Evolutionary conservation across 2,888 invertebrate species (phyloP).

Genomic region (Osmoderma eremita): DNA sequence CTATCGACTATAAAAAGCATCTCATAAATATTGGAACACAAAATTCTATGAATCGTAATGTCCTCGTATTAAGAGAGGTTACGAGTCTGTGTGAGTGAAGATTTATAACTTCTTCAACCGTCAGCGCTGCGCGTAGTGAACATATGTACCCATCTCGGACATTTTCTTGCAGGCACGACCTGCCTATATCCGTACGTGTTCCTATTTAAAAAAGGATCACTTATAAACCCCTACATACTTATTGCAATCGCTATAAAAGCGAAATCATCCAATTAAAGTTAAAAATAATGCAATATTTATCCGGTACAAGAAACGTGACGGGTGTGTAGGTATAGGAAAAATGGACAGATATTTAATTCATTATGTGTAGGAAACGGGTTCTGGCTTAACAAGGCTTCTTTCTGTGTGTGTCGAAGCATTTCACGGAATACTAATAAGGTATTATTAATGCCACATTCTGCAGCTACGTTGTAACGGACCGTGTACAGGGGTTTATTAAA

Average conservation of each 20-base stretch:
- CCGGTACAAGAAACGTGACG: slow-evolving; percentile 4
- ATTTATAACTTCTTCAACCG: slow-evolving; percentile 36
- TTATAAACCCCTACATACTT: slow-evolving; percentile 7
- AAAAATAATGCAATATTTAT: slow-evolving; percentile 26
- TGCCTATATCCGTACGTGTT: not conserved
- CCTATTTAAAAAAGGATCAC: slow-evolving; percentile 6
- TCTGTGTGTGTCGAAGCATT: slow-evolving; percentile 12
- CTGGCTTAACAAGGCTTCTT: slow-evolving; percentile 35
- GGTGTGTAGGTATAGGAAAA: slow-evolving; percentile 5
- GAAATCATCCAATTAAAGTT: slow-evolving; percentile 27
- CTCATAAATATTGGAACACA: slow-evolving; percentile 9
- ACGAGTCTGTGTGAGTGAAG: slow-evolving; percentile 5
- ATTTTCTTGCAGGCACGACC: not conserved
- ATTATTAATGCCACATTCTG: slow-evolving; percentile 37
- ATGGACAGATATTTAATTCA: slow-evolving; percentile 40
- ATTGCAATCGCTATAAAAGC: slow-evolving; percentile 3
- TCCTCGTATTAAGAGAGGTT: slow-evolving; percentile 3
- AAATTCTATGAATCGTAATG: slow-evolving; percentile 30
- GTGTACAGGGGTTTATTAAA: slow-evolving; percentile 10
- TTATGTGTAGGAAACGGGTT: slow-evolving; percentile 37
- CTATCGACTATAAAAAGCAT: slow-evolving; percentile 18
- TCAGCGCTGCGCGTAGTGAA: not conserved
- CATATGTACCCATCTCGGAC: not conserved
- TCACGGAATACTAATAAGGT: slow-evolving; percentile 37
- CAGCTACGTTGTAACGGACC: slow-evolving; percentile 9